Percentiles rank a stretch among this genome's conserved stretches.
phyloP scores from a whole-genome alignment of 1,140 invertebrate species.

The Leptinotarsa undecemlineata region DNA sequence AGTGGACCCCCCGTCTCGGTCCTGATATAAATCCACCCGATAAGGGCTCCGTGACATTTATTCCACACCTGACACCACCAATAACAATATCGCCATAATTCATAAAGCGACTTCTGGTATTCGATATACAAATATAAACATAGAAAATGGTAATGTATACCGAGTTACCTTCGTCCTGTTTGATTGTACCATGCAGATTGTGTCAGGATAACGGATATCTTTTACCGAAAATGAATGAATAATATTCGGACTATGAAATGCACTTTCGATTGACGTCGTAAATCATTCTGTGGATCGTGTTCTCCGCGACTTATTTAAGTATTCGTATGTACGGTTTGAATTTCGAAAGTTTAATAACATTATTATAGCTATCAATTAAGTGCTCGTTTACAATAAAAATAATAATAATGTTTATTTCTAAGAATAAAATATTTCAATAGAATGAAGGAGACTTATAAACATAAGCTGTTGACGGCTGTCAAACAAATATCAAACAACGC shows the following conservation, averaged over 20 bases:
- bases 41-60: constrained; percentile 30
- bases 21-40: constrained; percentile 25
- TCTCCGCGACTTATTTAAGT: no score
- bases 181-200: not conserved
- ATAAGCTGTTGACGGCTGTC: no score
- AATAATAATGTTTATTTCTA: no score
- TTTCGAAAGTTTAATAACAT: no score
- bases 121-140: constrained; percentile 10
- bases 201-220: constrained; percentile 3
- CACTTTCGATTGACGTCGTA: no score
- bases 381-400: no score
- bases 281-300: no score
- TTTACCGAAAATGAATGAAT: not conserved
- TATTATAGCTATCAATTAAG: no score
- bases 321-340: no score
- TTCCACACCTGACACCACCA: constrained; percentile 24
- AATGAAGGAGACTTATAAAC: no score
- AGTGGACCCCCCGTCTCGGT: constrained; percentile 22
- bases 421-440: no score
- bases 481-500: no score
- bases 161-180: not conserved
- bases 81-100: constrained; percentile 18
- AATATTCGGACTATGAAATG: not conserved
- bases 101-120: not conserved
- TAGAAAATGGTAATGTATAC: not conserved